A percentile compares a stretch with the other conserved stretches of the same genome.
Conservation (phyloP, 1,140 invertebrate species). For the Sarcophaga bullata region DNA sequence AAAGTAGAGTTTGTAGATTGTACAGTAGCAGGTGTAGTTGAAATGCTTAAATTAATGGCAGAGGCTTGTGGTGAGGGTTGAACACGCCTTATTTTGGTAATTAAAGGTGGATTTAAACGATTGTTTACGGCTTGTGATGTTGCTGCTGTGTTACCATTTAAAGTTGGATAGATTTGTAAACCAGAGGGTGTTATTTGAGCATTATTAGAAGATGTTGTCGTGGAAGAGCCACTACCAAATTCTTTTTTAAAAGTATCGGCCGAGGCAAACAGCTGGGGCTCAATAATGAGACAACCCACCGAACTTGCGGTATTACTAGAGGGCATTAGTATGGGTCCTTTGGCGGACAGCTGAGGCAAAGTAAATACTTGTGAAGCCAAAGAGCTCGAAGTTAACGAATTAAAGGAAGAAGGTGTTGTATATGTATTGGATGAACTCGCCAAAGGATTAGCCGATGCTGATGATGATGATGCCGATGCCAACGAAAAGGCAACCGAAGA, state of each 20-base stretch:
- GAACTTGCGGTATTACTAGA: conserved; percentile 47
- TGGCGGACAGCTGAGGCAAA: conserved; percentile 50
- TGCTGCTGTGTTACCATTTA: conserved; percentile 46
- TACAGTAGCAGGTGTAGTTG: conserved; percentile 40
- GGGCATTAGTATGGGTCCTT: conserved; percentile 47
- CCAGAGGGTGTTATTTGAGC: conserved; percentile 41
- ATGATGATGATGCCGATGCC: conserved; percentile 41
- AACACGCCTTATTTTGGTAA: conserved; percentile 58
- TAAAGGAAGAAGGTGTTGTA: neutral
- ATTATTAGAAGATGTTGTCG: conserved; percentile 44
- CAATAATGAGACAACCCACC: conserved; percentile 63
- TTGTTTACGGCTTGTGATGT: conserved; percentile 49
- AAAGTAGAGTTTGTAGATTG: neutral
- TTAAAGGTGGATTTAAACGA: conserved; percentile 48
- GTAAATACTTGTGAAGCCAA: conserved; percentile 51
- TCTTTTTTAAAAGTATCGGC: conserved; percentile 63
- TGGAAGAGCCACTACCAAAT: conserved; percentile 42
- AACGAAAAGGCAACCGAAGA: conserved; percentile 46
- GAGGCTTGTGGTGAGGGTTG: conserved; percentile 60
- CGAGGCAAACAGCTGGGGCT: conserved; percentile 59
- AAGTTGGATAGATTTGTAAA: conserved; percentile 56
- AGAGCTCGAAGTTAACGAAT: conserved; percentile 21
- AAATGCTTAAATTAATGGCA: conserved; percentile 61
- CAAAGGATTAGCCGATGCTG: conserved; percentile 27
- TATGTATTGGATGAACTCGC: conserved; percentile 42